A percentile compares a stretch with the other conserved stretches of the same genome.
Evolutionary conservation across 2,888 invertebrate genomes (phyloP).

Genomic region (Drosophila prostipennis): DNA sequence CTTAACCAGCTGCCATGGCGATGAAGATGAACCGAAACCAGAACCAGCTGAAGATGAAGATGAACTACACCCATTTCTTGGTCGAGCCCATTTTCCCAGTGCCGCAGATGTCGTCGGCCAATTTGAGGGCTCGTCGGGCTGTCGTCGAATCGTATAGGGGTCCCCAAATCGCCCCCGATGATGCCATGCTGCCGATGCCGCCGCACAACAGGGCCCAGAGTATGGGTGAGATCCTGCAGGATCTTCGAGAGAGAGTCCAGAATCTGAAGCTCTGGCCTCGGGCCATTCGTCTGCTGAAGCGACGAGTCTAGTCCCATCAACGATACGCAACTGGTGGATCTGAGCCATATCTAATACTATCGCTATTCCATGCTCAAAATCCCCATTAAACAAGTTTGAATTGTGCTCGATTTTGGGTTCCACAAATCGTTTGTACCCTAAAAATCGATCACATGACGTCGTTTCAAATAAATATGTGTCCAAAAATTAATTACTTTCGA

Average conservation of each 20-base stretch:
- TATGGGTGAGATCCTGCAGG: constrained; percentile 6
- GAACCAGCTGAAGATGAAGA: constrained; percentile 1
- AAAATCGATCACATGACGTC: constrained; percentile 1
- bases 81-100: background rate
- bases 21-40: constrained; percentile 4
- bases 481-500: too few relatives aligned
- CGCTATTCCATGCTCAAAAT: background rate
- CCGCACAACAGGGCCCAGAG: constrained; percentile 26
- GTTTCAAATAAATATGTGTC: background rate
- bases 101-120: constrained; percentile 8
- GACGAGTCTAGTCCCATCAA: background rate
- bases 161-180: constrained; percentile 23
- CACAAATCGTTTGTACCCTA: background rate
- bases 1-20: background rate
- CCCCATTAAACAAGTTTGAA: background rate
- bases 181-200: constrained; percentile 50
- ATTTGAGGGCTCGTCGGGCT: constrained; percentile 22
- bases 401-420: background rate
- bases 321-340: background rate
- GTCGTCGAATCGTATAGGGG: constrained; percentile 41
- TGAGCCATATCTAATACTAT: background rate
- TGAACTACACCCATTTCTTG: background rate
- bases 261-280: background rate
- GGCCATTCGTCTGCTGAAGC: background rate
- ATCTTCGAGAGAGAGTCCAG: background rate